Evolutionary conservation across 2,888 invertebrate genomes (phyloP).

Genomic region (Lasioglossum marginatum): DNA sequence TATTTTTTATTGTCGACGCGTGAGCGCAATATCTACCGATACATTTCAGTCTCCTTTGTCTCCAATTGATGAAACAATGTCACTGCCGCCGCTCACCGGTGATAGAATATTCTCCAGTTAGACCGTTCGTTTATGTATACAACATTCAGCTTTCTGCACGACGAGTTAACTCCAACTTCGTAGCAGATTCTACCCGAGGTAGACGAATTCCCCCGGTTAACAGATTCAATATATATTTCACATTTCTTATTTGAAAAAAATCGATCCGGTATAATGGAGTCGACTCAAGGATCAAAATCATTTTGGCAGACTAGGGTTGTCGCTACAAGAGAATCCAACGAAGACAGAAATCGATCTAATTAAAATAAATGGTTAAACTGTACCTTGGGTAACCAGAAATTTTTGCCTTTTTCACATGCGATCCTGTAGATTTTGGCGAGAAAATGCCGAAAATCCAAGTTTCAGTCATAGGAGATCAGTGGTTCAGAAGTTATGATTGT

Average conservation of each 20-base stretch:
- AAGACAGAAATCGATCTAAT: not conserved
- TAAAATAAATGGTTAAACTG: too few relatives aligned
- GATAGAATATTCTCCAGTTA: not conserved
- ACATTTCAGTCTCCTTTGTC: not conserved
- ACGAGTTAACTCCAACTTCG: not conserved
- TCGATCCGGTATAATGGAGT: not conserved
- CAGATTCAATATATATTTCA: constrained; percentile 14
- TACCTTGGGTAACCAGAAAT: too few relatives aligned
- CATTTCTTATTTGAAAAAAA: not conserved
- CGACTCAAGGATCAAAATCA: not conserved
- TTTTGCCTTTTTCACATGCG: too few relatives aligned
- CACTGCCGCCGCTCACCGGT: too few relatives aligned
- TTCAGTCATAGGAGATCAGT: too few relatives aligned
- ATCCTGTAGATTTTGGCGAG: too few relatives aligned
- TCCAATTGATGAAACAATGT: not conserved
- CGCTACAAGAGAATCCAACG: not conserved
- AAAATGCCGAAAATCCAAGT: too few relatives aligned
- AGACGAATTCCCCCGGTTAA: not conserved
- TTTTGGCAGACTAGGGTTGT: not conserved
- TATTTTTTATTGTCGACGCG: not conserved
- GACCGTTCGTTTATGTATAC: not conserved
- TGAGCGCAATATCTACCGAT: not conserved
- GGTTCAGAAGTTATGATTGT: too few relatives aligned
- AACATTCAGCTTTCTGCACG: not conserved
- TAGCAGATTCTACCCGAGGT: not conserved